phyloP scores from a whole-genome alignment of 2,888 invertebrate genomes.

The Spialia ferax region DNA sequence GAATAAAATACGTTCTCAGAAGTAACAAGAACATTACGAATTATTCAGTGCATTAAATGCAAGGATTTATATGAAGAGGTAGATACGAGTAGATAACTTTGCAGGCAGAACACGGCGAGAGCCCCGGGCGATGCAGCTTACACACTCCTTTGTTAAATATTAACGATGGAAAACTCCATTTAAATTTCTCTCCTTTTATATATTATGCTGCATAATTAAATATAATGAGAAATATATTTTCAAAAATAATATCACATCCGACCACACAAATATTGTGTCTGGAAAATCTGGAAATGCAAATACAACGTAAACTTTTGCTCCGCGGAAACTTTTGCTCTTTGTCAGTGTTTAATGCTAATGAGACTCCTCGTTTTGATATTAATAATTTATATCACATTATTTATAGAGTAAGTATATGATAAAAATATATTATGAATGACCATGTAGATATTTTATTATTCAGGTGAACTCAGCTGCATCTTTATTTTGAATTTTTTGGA shows the following conservation, averaged over 20 bases:
- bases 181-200: background rate
- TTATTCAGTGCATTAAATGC: no score
- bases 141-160: background rate
- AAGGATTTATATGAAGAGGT: no score
- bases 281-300: no score
- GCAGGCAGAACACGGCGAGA: background rate
- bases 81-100: background rate
- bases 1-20: no score
- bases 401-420: no score
- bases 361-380: background rate
- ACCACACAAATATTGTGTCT: background rate
- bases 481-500: no score
- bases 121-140: background rate
- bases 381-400: no score
- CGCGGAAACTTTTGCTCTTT: background rate
- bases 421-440: no score
- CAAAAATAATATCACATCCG: slow-evolving; percentile 4
- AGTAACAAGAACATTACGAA: no score
- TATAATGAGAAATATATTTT: background rate
- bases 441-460: no score
- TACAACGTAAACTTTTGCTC: background rate
- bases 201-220: background rate
- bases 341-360: background rate
- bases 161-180: background rate
- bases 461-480: no score